phyloP scores from a whole-genome alignment of 2,797 vertebrate species.

The Crocodylus rhombifer region DNA sequence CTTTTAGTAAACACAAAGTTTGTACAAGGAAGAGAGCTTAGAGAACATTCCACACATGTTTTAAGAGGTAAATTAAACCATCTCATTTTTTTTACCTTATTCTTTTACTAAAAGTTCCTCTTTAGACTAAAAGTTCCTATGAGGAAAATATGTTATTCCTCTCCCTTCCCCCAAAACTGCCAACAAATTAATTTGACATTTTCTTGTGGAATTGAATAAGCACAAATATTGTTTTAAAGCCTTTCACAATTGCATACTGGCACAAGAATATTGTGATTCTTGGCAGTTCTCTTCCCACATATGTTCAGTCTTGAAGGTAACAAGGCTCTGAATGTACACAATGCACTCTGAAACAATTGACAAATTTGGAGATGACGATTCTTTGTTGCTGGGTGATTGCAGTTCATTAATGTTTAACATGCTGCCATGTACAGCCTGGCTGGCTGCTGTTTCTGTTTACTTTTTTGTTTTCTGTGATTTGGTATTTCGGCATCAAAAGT shows the following conservation, averaged over 20 bases:
- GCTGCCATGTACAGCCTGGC: slow-evolving; percentile 32
- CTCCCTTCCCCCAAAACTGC: not conserved
- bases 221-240: slow-evolving; percentile 20
- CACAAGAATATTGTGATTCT: rapidly evolving
- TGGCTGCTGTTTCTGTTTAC: slow-evolving; percentile 44
- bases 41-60: rapidly evolving
- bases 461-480: slow-evolving; percentile 46
- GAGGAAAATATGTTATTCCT: not conserved
- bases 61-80: not conserved
- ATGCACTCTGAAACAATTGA: slow-evolving; percentile 53
- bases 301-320: not conserved
- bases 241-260: slow-evolving; percentile 35
- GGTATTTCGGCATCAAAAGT: not conserved
- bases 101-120: not conserved
- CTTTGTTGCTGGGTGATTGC: not conserved
- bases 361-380: not conserved
- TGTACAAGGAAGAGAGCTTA: not conserved
- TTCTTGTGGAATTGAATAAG: slow-evolving; percentile 16
- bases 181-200: not conserved
- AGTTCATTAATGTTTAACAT: slow-evolving; percentile 21
- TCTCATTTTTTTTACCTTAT: not conserved
- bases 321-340: slow-evolving; percentile 16
- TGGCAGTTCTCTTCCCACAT: slow-evolving; percentile 66
- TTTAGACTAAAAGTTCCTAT: not conserved
- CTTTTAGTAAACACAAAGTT: not conserved